These are phyloP conservation scores for Pyralis farinalis DNA, from an alignment of 2,888 invertebrate species.

Conservation along the genomic window DNA sequence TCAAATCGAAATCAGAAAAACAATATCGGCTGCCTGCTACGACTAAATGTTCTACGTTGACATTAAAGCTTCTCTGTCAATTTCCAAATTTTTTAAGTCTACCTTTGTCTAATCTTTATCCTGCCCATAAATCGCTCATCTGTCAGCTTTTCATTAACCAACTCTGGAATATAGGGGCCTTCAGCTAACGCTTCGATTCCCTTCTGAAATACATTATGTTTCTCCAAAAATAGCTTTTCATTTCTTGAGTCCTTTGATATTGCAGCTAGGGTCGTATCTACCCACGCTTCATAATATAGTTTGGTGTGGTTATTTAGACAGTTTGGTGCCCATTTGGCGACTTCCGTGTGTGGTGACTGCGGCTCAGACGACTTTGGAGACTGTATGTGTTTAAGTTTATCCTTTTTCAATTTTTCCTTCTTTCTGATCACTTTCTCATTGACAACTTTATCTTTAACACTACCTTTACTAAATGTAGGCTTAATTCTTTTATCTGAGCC, in stretches of 20 bases:
- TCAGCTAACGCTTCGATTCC: constrained; percentile 30
- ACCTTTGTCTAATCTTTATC: constrained; percentile 44
- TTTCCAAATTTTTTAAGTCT: too few species aligned
- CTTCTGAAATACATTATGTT: constrained; percentile 25
- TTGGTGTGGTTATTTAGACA: constrained; percentile 41
- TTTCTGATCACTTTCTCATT: constrained; percentile 11
- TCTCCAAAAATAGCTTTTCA: constrained; percentile 30
- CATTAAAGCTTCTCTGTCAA: too few species aligned
- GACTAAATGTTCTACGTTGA: too few species aligned
- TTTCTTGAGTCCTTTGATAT: constrained; percentile 34
- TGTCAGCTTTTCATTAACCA: constrained; percentile 33
- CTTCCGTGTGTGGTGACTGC: constrained; percentile 45
- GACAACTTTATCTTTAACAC: constrained; percentile 15
- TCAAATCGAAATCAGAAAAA: too few species aligned
- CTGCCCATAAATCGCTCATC: constrained; percentile 53
- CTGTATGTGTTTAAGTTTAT: too few species aligned
- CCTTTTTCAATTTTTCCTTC: neutral
- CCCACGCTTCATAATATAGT: constrained; percentile 68
- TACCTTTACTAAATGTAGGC: constrained; percentile 5
- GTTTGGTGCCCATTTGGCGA: constrained; percentile 55
- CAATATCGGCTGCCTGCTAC: too few species aligned
- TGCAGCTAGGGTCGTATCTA: constrained; percentile 50
- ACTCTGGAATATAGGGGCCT: constrained; percentile 32
- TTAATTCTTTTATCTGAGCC: constrained; percentile 11
- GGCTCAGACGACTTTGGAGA: too few species aligned